Evolutionary conservation across 1,140 invertebrate species (phyloP).

Genomic region (Heliconius himera): DNA sequence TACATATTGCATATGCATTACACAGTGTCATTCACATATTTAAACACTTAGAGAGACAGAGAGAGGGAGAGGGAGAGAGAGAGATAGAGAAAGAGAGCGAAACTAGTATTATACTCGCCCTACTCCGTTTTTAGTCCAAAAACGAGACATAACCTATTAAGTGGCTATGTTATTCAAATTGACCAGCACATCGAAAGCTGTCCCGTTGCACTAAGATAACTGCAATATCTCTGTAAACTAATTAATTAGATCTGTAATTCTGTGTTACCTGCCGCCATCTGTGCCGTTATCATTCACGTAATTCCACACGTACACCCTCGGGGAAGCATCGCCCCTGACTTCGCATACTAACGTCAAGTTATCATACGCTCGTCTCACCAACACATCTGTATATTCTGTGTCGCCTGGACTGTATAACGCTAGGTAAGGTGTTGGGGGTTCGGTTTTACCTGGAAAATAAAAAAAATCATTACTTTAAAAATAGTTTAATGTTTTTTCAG

Average conservation of each 20-base stretch:
- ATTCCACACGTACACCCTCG: constrained; percentile 63
- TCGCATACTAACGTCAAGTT: constrained; percentile 67
- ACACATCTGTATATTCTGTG: constrained; percentile 62
- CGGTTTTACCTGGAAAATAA: constrained; percentile 48
- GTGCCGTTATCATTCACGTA: constrained; percentile 57
- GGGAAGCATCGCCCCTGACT: constrained; percentile 49
- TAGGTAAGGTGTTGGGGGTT: constrained; percentile 49
- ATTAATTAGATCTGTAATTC: no score
- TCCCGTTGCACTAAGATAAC: no score
- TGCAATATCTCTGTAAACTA: no score
- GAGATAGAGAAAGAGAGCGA: no score
- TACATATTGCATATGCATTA: no score
- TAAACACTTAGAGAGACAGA: no score
- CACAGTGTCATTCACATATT: no score
- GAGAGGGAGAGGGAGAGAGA: no score
- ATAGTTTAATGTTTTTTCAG: no score
- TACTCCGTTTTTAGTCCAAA: not conserved
- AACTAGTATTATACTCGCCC: not conserved
- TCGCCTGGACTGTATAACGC: constrained; percentile 62
- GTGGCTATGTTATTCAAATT: no score
- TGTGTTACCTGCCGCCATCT: constrained; percentile 44
- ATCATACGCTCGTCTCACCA: constrained; percentile 58
- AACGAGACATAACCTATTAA: not conserved
- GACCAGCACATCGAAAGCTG: no score
- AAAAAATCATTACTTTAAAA: not conserved